A percentile compares a stretch with the other conserved stretches of the same genome.
Conservation (phyloP, 2,888 invertebrate genomes). For the Autographa gamma region DNA sequence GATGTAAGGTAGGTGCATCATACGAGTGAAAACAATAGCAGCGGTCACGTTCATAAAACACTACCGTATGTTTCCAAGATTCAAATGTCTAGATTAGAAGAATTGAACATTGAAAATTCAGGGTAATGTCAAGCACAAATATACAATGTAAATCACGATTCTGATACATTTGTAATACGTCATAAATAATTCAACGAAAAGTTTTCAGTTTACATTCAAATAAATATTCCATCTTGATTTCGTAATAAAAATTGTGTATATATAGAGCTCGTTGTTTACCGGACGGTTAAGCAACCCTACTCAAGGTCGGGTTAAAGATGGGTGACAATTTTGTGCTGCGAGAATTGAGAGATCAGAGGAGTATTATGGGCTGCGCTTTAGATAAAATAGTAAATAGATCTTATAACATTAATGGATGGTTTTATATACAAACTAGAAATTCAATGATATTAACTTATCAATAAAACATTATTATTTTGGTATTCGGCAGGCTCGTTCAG, state of each 20-base stretch:
- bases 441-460: no score
- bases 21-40: conserved; percentile 4
- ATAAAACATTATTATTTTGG: no score
- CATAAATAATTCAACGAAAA: conserved; percentile 54
- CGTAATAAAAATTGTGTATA: conserved; percentile 13
- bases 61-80: conserved; percentile 52
- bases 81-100: conserved; percentile 54
- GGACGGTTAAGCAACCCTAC: neutral
- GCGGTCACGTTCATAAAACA: conserved; percentile 2
- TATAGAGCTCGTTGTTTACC: neutral
- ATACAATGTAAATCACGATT: conserved; percentile 47
- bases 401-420: no score
- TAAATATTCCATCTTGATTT: conserved; percentile 28
- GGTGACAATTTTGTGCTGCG: neutral
- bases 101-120: conserved; percentile 53
- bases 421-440: no score
- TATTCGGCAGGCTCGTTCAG: no score
- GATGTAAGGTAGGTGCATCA: no score
- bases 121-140: conserved; percentile 48
- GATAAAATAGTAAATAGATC: no score
- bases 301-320: neutral
- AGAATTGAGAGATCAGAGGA: neutral
- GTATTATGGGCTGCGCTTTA: no score
- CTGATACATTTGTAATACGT: conserved; percentile 52
- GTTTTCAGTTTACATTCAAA: conserved; percentile 42